A percentile compares a stretch with the other conserved stretches of the same genome.
These are phyloP conservation scores for Pyxicephalus adspersus DNA, from an alignment of 2,113 vertebrate species.

Conservation along the genomic window DNA sequence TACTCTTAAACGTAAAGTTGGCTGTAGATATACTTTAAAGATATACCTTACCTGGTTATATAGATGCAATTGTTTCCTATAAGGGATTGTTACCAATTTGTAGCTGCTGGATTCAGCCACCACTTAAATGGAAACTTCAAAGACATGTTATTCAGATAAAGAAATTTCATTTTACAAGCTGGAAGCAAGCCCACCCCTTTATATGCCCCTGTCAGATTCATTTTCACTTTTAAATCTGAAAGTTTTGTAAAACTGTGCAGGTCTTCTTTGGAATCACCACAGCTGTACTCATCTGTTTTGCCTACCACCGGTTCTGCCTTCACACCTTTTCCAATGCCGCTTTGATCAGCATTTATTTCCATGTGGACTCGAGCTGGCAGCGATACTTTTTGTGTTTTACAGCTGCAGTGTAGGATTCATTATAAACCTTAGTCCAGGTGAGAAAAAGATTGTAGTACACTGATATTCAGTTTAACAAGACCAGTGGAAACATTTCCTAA, in stretches of 20 bases:
- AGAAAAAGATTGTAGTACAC: conserved; percentile 38
- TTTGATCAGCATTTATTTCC: conserved; percentile 28
- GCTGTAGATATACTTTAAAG: no score
- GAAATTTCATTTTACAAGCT: no score
- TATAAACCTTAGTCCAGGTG: conserved; percentile 38
- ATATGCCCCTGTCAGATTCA: background rate
- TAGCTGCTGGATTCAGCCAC: no score
- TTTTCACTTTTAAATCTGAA: background rate
- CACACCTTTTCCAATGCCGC: conserved; percentile 9
- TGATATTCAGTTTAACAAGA: conserved; percentile 44
- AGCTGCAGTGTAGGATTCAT: conserved; percentile 43
- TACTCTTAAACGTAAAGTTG: no score
- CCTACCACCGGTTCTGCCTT: conserved; percentile 3
- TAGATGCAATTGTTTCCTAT: no score
- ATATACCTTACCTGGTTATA: no score
- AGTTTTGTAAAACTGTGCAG: no score
- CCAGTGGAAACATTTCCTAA: conserved; percentile 40
- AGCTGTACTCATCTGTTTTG: background rate
- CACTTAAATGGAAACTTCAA: no score
- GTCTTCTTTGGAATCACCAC: background rate
- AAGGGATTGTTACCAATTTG: no score
- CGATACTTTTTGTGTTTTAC: conserved; percentile 25
- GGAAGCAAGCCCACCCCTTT: no score
- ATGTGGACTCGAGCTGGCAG: conserved; percentile 22
- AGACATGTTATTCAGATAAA: no score